Conservation (phyloP, 2,113 vertebrate species). For the Myocastor coypus region DNA sequence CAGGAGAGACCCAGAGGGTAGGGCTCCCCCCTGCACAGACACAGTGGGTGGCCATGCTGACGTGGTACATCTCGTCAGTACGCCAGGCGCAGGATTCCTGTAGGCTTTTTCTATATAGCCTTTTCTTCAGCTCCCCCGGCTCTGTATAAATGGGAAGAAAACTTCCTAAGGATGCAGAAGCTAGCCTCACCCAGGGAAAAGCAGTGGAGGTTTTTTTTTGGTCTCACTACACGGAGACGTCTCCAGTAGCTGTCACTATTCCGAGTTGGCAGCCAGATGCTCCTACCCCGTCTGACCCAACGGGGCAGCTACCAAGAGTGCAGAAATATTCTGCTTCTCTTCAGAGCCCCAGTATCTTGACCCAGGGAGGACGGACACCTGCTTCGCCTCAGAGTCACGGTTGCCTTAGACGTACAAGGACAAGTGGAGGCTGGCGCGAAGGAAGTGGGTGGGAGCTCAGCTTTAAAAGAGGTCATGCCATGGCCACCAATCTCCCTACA, state of each 20-base stretch:
- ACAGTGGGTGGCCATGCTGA: not conserved
- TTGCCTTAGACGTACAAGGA: not conserved
- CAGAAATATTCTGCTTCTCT: constrained; percentile 44
- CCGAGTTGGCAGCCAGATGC: not conserved
- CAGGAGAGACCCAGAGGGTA: not conserved
- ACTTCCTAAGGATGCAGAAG: not conserved
- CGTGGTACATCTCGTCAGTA: not conserved
- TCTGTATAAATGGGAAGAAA: not conserved
- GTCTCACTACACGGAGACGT: not conserved
- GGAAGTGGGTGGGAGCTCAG: not conserved
- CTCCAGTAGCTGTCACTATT: not conserved
- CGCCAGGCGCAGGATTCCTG: not conserved
- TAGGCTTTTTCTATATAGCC: not conserved
- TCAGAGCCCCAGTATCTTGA: not conserved
- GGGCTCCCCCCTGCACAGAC: not conserved
- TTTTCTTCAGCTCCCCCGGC: not conserved
- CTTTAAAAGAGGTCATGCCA: constrained; percentile 72
- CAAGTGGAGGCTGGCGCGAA: not conserved
- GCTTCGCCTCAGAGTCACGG: not conserved
- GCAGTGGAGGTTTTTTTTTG: not conserved
- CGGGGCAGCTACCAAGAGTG: constrained; percentile 39
- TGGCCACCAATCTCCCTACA: constrained; percentile 4
- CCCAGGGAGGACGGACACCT: not conserved
- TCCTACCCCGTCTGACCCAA: not conserved
- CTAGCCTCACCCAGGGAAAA: not conserved